These are phyloP conservation scores for Ceriagrion tenellum DNA, from an alignment of 2,888 invertebrate species.

Conservation along the genomic window DNA sequence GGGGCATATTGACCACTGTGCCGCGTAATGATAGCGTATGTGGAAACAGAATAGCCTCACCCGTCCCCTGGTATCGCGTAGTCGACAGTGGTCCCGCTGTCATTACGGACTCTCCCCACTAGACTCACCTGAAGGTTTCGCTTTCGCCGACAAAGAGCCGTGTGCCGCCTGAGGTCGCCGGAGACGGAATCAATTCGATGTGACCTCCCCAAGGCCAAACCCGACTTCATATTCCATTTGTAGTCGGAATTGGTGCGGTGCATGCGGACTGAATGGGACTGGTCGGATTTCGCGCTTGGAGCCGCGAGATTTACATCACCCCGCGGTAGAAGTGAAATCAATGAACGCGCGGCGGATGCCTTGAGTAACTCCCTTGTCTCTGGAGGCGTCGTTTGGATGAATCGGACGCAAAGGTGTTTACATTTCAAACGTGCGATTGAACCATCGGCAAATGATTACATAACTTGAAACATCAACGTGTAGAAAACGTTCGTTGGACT, in stretches of 20 bases:
- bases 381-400: not conserved
- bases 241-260: not conserved
- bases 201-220: not conserved
- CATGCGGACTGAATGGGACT: not conserved
- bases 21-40: no score
- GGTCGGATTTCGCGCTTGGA: not conserved
- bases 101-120: no score
- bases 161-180: not conserved
- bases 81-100: no score
- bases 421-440: not conserved
- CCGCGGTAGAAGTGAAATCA: not conserved
- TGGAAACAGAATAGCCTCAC: no score
- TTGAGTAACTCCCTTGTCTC: not conserved
- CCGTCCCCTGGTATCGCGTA: no score
- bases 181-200: not conserved
- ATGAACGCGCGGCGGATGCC: not conserved
- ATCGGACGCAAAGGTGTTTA: not conserved
- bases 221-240: not conserved
- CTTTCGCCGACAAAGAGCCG: not conserved
- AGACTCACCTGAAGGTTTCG: not conserved
- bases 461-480: not conserved
- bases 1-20: no score
- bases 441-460: not conserved
- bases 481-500: no score
- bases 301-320: not conserved